These are phyloP conservation scores for Haliclystus octoradiatus DNA, from an alignment of 30 jellyfish, hydroid and myxozoan genomes.

Conservation along the genomic window DNA sequence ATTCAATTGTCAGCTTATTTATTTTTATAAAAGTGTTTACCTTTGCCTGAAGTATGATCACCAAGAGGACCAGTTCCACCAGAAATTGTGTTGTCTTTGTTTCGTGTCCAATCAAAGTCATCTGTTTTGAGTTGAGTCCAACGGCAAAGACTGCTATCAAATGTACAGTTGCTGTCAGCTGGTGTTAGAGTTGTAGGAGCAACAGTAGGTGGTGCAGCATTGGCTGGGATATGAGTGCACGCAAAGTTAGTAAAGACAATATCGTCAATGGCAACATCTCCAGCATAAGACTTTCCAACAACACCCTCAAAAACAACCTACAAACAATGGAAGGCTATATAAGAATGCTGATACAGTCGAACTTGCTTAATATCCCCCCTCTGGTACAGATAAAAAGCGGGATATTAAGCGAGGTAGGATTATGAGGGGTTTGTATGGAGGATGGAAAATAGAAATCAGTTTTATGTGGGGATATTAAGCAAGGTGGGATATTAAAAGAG, in stretches of 20 bases:
- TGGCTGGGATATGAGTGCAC: slow-evolving; percentile 79
- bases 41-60: slow-evolving; percentile 82
- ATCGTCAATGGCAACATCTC: slow-evolving; percentile 93
- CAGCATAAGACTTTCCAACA: slow-evolving; percentile 69
- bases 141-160: slow-evolving; percentile 66
- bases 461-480: too few species aligned
- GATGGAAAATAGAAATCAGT: too few species aligned
- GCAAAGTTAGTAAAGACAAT: slow-evolving; percentile 59
- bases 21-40: slow-evolving; percentile 24
- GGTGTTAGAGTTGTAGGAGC: slow-evolving; percentile 95
- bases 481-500: too few species aligned
- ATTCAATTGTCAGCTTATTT: too few species aligned
- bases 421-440: too few species aligned
- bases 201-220: slow-evolving; percentile 91
- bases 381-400: too few species aligned
- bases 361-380: too few species aligned
- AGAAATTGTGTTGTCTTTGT: slow-evolving; percentile 78
- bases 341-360: too few species aligned
- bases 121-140: slow-evolving; percentile 79
- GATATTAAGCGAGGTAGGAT: too few species aligned
- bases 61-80: slow-evolving; percentile 95
- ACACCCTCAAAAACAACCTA: slow-evolving; percentile 92
- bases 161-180: slow-evolving; percentile 89
- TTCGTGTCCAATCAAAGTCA: slow-evolving; percentile 76
- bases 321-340: too few species aligned